Evolutionary conservation across 2,888 invertebrate genomes (phyloP), one percentile per base, ranked within the genome.

Genomic region (Hirtodrosophila cameraria): DNA sequence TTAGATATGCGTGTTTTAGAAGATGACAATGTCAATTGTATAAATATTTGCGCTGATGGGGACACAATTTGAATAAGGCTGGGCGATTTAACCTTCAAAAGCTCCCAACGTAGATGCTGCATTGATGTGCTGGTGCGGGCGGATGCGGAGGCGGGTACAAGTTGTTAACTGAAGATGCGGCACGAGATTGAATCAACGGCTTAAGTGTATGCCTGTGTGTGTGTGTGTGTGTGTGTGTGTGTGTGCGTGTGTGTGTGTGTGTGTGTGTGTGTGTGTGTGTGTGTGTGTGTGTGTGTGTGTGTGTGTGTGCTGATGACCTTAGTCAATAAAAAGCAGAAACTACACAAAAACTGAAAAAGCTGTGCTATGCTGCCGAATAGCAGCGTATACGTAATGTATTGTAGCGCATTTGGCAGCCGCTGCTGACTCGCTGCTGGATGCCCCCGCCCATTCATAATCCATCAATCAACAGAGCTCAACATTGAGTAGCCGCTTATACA

Each of bases 291-390:
- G 36, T 54, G 18, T 30, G 18, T 31, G 8, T 50, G 41, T 53
- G 31, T 38, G 23, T 63, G 39, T 48, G 48, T 55, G 73, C 50
- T 86, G 87, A 64, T 77, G 88, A 88, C 88, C 88, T 88, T 88
- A 88, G 84, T 75, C 86, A 83, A 76, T 74, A 77, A 86, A 77
- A 80, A 53, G 60, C 54, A 57, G 30, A 43, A 2, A 6, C 6
- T 16, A 41, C 13, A 45, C 11, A 30, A 16, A 11, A 49, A 16
- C 25, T 23, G 48, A 58, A 9, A 33, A 20, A 28, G 23, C 45
- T 31, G 36, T 27, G 16, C 25, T 20, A 15, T 2, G 7, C 13
- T 23, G 12, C 20, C 54, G 39, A 27, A 30, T 49, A 13, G 62
- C 50, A 7, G 59, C 71, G 75, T 59, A 64, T 71, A 39, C 55